Evolutionary conservation across 1,140 invertebrate species (phyloP), one percentile per base, ranked within the genome.

Genomic region (Intoshia linei): DNA sequence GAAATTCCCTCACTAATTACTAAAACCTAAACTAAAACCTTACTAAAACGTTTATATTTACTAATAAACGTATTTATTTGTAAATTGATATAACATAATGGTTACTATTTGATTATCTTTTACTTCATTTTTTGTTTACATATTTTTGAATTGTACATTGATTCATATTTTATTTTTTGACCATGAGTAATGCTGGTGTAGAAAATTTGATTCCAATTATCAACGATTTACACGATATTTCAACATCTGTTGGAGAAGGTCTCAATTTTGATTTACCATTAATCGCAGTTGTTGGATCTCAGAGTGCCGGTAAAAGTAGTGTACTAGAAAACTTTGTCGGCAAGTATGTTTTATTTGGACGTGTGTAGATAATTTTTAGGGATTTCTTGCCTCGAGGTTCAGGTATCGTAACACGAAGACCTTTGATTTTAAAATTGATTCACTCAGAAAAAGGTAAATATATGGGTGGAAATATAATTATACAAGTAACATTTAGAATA

Each of bases 271-370:
- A 92, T 66, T 65, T 93, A 49, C 83, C 83, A 47, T 83, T 92
- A 64, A 93, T 93, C 52, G 83, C 81, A 38, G 83, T 93, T 36
- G 81, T 93, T 47, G 83, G 83, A 52, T 79, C 81, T 45, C 83
- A 93, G 62, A 81, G 75, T 50, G 83, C 83, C 47, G 83, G 83
- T 48, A 92, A 92, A 65, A 87, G 78, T 62, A 87, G 79, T 23
- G 83, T 93, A 42, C 65, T 92, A 48, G 83, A 93, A 63, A 92
- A 92, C 63, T 92, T 92, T 59, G 83, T 93, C 45, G 83, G 83
- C 55, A 79, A 74, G 79, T 87, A 65, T 69, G 50, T 32, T 11
- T 10, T 7, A 32, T 10, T 32, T 25, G n/a, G 24, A 25, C 24
- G 40, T 81, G 38, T 66, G 81, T 59, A 81, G 81, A 36, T 31